Base-by-base conservation (phyloP, 2,888 invertebrate genomes). In the Shargacucullia verbasci region DNA sequence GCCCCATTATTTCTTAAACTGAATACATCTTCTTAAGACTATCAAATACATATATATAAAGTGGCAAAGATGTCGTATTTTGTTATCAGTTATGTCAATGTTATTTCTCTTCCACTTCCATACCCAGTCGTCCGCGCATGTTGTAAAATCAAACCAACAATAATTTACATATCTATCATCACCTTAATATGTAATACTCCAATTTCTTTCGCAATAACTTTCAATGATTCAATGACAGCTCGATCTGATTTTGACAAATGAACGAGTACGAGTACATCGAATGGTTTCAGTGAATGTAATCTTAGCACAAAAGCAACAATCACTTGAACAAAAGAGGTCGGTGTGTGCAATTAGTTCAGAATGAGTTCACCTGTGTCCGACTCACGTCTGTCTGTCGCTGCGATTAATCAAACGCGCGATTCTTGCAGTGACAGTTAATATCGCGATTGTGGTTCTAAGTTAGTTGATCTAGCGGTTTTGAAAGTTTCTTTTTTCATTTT, bases 231-330 rank as follows among this genome's bases (percentile, higher is more conserved):
- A 68, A 54, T 54, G 67, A 60, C 67, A 58, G 69, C 47, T 65
- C 67, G 68, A 59, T 67, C 63, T 64, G 74, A 76, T 73, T 77
- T 73, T 80, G 76, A 81, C 77, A 78, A 78, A 82, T 80, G 78
- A 66, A 75, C 41, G 50, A 54, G 59, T 67, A 56, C 53, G 37
- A 54, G 59, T 67, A 56, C 53, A 37, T 12, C 40, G 56, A 60
- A 59, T 57, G 56, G 58, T 58, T 69, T 63, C 61, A 72, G 64
- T 68, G 62, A 67, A 73, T 63, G 73, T 63, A 60, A 57, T 70
- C 70, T 72, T 35, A 31, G 55, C 66, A 81, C 80, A 81, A 81
- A 77, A 76, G 69, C 70, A 73, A 72, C 79, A 82, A 83, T 84
- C 80, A 79, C 73, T 66, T 75, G 73, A 69, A 66, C 74, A 70